Evolutionary conservation across 2,113 vertebrate species (phyloP).

Genomic region (Varanus komodoensis): DNA sequence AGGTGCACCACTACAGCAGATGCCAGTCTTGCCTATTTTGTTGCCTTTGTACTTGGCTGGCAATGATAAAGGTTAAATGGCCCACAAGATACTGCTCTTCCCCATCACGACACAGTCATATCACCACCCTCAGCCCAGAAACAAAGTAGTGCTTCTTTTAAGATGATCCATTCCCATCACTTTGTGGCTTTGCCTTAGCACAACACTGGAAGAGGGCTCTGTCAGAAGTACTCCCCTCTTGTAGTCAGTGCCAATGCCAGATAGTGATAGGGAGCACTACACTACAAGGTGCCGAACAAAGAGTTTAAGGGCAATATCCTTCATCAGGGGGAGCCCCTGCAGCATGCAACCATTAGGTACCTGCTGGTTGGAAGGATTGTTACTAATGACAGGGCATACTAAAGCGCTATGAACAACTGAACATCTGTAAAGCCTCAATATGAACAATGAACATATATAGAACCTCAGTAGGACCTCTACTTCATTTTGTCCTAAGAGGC

Average conservation of each 20-base stretch:
- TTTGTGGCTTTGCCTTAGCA: not conserved
- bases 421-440: not conserved
- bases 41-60: not conserved
- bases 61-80: not conserved
- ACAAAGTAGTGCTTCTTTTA: not conserved
- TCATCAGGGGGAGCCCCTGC: not conserved
- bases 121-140: not conserved
- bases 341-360: not conserved
- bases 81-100: not conserved
- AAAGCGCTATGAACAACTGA: not conserved
- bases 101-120: not conserved
- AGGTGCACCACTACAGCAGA: not conserved
- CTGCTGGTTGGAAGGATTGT: not conserved
- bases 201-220: not conserved
- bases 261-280: not conserved
- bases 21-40: not conserved
- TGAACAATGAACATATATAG: too few relatives aligned
- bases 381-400: not conserved
- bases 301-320: not conserved
- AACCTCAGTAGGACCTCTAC: not conserved
- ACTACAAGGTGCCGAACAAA: not conserved
- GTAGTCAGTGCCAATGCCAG: not conserved
- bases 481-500: not conserved
- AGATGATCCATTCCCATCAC: not conserved
- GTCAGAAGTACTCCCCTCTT: not conserved